Conservation (phyloP, 1,140 invertebrate genomes). For the Euwallacea similis region DNA sequence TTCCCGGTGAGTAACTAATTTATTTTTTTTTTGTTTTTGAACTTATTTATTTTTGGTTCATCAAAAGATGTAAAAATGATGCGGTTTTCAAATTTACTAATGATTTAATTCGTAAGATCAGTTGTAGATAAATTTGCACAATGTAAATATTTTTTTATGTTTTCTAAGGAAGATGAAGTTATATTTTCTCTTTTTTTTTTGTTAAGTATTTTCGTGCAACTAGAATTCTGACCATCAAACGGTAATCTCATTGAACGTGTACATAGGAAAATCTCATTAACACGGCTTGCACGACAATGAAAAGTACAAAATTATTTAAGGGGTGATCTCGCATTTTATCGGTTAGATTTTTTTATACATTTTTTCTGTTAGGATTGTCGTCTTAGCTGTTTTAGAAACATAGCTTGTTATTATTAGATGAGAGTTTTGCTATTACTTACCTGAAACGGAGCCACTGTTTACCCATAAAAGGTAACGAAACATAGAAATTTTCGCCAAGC, state of each 20-base stretch:
- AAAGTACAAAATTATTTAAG: conserved; percentile 52
- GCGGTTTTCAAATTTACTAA: conserved; percentile 33
- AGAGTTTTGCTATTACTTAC: too few species aligned
- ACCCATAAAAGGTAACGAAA: too few species aligned
- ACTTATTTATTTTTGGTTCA: conserved; percentile 29
- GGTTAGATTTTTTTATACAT: conserved; percentile 46
- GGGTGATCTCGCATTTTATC: conserved; percentile 48
- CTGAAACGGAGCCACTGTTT: too few species aligned
- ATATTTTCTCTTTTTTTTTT: conserved; percentile 25
- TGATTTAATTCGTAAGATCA: conserved; percentile 28
- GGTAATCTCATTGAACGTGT: conserved; percentile 36
- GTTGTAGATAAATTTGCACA: conserved; percentile 43
- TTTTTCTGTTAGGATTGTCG: conserved; percentile 36
- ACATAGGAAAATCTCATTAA: conserved; percentile 19
- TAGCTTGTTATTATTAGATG: too few species aligned
- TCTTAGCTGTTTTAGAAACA: conserved; percentile 12
- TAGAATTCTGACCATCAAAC: neutral
- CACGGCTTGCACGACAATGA: conserved; percentile 40
- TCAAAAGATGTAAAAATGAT: conserved; percentile 13
- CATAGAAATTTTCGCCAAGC: too few species aligned
- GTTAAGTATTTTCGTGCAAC: conserved; percentile 33
- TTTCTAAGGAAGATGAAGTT: conserved; percentile 31
- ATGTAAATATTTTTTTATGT: conserved; percentile 31
- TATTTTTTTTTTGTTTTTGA: conserved; percentile 30
- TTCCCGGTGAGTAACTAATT: conserved; percentile 31